Percentiles rank a stretch among this genome's conserved stretches.
phyloP scores from a whole-genome alignment of 2,113 vertebrate species.

The Dendropsophus ebraccatus region DNA sequence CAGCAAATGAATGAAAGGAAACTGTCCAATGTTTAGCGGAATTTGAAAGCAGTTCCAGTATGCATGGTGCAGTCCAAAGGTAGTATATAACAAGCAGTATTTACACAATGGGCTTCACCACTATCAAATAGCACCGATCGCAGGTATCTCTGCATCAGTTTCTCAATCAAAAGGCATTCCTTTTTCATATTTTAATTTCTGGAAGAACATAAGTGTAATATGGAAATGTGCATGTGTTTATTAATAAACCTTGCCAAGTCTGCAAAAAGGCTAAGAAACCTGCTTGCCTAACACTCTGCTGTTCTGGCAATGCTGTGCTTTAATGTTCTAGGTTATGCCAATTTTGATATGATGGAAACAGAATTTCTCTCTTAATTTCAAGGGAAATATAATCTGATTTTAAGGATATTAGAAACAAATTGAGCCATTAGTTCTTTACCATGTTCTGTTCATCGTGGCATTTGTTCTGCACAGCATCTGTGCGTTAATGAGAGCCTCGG shows the following conservation, averaged over 20 bases:
- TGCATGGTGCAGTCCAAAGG: slow-evolving; percentile 28
- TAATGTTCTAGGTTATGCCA: slow-evolving; percentile 55
- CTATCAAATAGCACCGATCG: slow-evolving; percentile 12
- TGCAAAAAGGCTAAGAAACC: slow-evolving; percentile 52
- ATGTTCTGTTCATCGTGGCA: slow-evolving; percentile 57
- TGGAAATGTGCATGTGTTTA: slow-evolving; percentile 45
- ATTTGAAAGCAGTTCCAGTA: slow-evolving; percentile 33
- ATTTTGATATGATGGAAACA: slow-evolving; percentile 46
- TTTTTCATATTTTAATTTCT: slow-evolving; percentile 29
- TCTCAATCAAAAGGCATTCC: slow-evolving; percentile 20
- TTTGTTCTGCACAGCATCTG: slow-evolving; percentile 68
- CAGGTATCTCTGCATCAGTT: neutral
- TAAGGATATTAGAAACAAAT: slow-evolving; percentile 57
- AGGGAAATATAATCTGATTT: slow-evolving; percentile 54
- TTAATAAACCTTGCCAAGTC: slow-evolving; percentile 50
- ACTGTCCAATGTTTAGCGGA: slow-evolving; percentile 44
- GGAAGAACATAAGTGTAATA: slow-evolving; percentile 45
- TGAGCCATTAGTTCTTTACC: slow-evolving; percentile 10
- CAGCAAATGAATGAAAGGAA: slow-evolving; percentile 53
- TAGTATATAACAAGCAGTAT: slow-evolving; percentile 43
- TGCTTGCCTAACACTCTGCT: slow-evolving; percentile 49
- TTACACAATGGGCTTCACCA: slow-evolving; percentile 34
- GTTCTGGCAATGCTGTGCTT: slow-evolving; percentile 44
- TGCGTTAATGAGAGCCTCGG: slow-evolving; percentile 65
- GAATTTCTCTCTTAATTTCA: slow-evolving; percentile 48